Base-by-base conservation (phyloP, 2,888 invertebrate genomes). In the Athripsodes cinereus region DNA sequence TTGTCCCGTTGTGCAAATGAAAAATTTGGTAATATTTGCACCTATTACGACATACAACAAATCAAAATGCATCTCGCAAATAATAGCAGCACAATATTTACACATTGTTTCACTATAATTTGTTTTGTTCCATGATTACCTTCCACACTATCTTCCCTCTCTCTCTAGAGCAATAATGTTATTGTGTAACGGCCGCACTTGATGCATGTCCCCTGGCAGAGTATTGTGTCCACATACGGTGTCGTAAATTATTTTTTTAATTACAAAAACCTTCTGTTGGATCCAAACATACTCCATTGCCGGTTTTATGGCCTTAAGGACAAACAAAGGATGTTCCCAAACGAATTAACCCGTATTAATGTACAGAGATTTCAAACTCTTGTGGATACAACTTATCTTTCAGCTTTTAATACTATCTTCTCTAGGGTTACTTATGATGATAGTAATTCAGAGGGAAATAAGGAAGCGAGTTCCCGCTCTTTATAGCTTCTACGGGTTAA, bases 41-140 rank as follows among this genome's bases (percentile, higher is more conserved):
- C n/a, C n/a, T 26, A 26, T 26, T 10, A 26, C 26, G 26, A 26
- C 26, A 10, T 40, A 3, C 40, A 40, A 40, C 40, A 40, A 40
- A 40, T 40, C 40, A 40, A 40, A 40, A 13, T n/a, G 13, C 13
- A 13, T 13, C 3, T 16, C 5, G 3, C 16, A n/a, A 40, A 40
- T 40, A n/a, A n/a, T n/a, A n/a, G n/a, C n/a, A 16, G 40, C n/a
- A n/a, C 16, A 3, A 40, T 40, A 40, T 40, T 40, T 40, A 8
- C 40, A 40, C 40, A 40, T 40, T 16, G 40, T 40, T 40, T n/a
- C n/a, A 40, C 40, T n/a, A n/a, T 40, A 40, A n/a, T 40, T 40
- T 13, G 40, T 40, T 40, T 13, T 13, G 40, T 13, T 40, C 16
- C 13, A 40, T 40, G n/a, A 26, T 26, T 26, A 26, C 26, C 10